These are phyloP conservation scores for Habroteleia sp. DNA, from an alignment of 2,888 invertebrate species.

Conservation along the genomic window DNA sequence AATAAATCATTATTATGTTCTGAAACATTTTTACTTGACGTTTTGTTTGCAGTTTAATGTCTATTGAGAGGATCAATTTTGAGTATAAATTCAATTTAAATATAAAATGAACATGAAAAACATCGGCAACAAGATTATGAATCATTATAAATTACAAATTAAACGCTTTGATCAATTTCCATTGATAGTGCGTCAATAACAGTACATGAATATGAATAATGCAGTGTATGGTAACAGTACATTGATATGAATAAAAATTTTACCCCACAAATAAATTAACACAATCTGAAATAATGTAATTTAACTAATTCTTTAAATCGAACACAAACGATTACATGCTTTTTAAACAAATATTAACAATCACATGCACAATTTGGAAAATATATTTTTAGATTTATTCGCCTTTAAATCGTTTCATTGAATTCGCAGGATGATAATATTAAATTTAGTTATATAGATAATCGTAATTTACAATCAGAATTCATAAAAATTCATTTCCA, in stretches of 20 bases:
- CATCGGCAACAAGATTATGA: slow-evolving; percentile 18
- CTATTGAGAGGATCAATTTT: slow-evolving; percentile 16
- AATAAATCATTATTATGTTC: too few species aligned
- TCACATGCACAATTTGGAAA: too few species aligned
- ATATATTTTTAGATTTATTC: too few species aligned
- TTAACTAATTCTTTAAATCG: too few species aligned
- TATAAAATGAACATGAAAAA: slow-evolving; percentile 15
- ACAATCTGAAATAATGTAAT: slow-evolving; percentile 7
- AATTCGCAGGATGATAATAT: too few species aligned
- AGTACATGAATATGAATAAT: slow-evolving; percentile 36
- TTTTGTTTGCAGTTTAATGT: not conserved
- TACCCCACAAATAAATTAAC: slow-evolving; percentile 2
- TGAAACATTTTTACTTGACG: not conserved
- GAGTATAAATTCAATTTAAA: slow-evolving; percentile 20
- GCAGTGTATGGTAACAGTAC: slow-evolving; percentile 29
- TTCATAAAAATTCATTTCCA: too few species aligned
- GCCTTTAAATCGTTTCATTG: too few species aligned
- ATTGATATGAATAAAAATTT: slow-evolving; percentile 23
- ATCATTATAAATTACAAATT: slow-evolving; percentile 35
- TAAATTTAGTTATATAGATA: too few species aligned
- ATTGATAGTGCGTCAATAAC: slow-evolving; percentile 32
- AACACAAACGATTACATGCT: too few species aligned
- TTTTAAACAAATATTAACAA: too few species aligned
- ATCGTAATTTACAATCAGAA: too few species aligned
- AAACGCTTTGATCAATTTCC: slow-evolving; percentile 40